phyloP scores from a whole-genome alignment of 2,113 vertebrate species.

The Agapornis roseicollis region DNA sequence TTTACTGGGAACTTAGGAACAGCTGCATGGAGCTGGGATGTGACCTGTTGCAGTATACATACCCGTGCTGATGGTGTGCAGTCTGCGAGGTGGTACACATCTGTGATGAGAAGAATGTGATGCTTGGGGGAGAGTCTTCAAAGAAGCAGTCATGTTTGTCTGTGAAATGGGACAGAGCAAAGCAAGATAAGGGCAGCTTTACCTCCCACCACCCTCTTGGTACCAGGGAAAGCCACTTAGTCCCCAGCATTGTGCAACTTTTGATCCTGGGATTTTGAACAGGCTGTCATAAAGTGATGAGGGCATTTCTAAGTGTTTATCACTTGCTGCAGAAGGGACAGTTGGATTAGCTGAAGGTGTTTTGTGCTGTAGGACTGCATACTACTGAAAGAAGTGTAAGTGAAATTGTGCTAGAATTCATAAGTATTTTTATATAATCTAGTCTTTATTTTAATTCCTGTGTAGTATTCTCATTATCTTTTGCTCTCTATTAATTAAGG shows the following conservation, averaged over 20 bases:
- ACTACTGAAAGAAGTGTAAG: not conserved
- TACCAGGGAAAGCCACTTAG: not conserved
- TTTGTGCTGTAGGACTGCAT: not conserved
- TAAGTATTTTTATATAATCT: fast-evolving
- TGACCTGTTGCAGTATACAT: not conserved
- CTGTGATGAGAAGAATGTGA: fast-evolving
- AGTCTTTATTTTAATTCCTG: not conserved
- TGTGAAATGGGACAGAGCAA: not conserved
- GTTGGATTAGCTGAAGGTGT: not conserved
- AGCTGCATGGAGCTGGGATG: not conserved
- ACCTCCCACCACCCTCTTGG: not conserved
- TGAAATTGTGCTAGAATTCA: not conserved
- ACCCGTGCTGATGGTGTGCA: fast-evolving
- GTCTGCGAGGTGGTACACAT: fast-evolving
- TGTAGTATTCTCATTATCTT: not conserved
- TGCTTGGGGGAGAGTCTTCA: not conserved
- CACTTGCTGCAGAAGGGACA: not conserved
- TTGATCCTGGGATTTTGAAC: not conserved
- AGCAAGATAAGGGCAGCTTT: not conserved
- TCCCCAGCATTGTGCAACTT: not conserved
- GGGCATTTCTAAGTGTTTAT: not conserved
- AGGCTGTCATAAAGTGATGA: fast-evolving
- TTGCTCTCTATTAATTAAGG: not conserved
- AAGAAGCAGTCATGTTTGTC: fast-evolving
- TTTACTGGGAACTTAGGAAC: not conserved